Conservation (phyloP, 2,113 vertebrate genomes). For the Antennarius striatus region DNA sequence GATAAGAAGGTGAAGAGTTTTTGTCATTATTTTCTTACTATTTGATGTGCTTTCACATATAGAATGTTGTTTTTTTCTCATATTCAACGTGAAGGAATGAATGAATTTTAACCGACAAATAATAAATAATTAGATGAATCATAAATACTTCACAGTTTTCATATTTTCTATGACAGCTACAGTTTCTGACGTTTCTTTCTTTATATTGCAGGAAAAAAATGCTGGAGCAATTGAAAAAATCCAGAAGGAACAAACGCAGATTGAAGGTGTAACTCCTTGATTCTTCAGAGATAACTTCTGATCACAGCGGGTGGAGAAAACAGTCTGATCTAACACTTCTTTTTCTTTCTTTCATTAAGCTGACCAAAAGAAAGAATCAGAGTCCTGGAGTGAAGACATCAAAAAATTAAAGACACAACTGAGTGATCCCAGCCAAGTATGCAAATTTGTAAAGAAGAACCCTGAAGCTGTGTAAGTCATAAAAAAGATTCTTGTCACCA, state of each 20-base stretch:
- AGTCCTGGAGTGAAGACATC: constrained; percentile 30
- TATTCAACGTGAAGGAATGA: background rate
- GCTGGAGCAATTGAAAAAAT: background rate
- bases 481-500: background rate
- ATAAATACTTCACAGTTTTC: background rate
- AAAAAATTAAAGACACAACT: background rate
- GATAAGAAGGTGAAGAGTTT: constrained; percentile 19
- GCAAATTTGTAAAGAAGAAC: constrained; percentile 1
- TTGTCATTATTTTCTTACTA: background rate
- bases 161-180: background rate
- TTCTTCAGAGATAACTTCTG: background rate
- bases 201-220: constrained; percentile 6
- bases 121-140: background rate
- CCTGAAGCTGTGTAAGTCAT: constrained; percentile 11
- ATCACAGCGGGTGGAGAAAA: constrained; percentile 6
- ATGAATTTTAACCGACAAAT: background rate
- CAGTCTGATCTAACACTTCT: constrained; percentile 2
- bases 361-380: constrained; percentile 9
- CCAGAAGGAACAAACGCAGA: background rate
- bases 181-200: background rate
- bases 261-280: constrained; percentile 20
- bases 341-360: constrained; percentile 29
- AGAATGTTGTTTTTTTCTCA: no score
- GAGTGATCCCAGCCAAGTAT: background rate
- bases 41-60: no score